phyloP scores from a whole-genome alignment of 2,888 invertebrate species.

The Hofmannophila pseudospretella region DNA sequence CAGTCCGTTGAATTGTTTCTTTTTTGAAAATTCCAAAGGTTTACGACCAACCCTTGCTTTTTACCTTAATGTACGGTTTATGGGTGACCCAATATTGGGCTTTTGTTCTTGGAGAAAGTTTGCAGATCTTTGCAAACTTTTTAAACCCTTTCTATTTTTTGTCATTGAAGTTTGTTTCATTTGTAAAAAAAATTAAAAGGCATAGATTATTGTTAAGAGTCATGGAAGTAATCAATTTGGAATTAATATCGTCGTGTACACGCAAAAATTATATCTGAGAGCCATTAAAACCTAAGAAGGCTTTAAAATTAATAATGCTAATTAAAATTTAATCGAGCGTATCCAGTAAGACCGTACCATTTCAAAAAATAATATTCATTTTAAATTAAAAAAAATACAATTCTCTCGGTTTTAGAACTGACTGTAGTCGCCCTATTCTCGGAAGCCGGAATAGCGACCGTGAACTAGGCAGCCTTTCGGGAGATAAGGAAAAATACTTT shows the following conservation, averaged over 20 bases:
- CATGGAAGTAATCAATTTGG: too few species aligned
- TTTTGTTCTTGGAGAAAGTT: conserved; percentile 63
- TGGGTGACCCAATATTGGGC: conserved; percentile 37
- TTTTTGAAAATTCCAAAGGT: conserved; percentile 12
- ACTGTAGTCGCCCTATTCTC: background rate
- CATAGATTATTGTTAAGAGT: too few species aligned
- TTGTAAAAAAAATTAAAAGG: too few species aligned
- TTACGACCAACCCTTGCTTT: conserved; percentile 7
- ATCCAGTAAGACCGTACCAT: too few species aligned
- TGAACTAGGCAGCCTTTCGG: background rate
- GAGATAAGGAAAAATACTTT: conserved; percentile 8
- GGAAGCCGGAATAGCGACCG: conserved; percentile 1
- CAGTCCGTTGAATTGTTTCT: conserved; percentile 22
- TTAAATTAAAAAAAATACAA: too few species aligned
- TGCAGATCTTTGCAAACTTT: conserved; percentile 42
- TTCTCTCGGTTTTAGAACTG: background rate
- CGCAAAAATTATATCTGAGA: background rate
- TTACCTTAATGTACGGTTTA: conserved; percentile 46
- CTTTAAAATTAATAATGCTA: background rate
- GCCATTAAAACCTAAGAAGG: conserved; percentile 4
- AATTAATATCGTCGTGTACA: too few species aligned
- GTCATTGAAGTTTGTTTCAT: conserved; percentile 23
- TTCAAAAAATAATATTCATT: too few species aligned
- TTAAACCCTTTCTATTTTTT: conserved; percentile 60
- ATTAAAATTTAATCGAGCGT: too few species aligned